These are phyloP conservation scores for Bembecia ichneumoniformis DNA, from an alignment of 2,888 invertebrate species.

Conservation along the genomic window DNA sequence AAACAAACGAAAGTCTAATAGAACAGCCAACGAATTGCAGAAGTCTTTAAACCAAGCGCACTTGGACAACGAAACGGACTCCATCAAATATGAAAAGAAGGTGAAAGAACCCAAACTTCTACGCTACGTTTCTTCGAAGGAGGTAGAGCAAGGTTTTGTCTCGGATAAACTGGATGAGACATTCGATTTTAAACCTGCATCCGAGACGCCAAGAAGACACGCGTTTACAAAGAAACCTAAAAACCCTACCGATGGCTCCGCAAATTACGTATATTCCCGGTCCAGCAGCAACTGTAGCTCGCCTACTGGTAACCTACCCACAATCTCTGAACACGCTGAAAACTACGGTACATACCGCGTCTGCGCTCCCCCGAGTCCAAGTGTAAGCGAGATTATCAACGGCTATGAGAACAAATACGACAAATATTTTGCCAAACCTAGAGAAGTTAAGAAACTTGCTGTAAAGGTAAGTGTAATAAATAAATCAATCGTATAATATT, in stretches of 20 bases:
- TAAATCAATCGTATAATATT: slow-evolving; percentile 29
- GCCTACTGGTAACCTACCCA: slow-evolving; percentile 56
- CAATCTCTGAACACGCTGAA: slow-evolving; percentile 58
- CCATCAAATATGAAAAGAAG: slow-evolving; percentile 58
- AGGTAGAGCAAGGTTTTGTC: slow-evolving; percentile 53
- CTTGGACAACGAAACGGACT: slow-evolving; percentile 60
- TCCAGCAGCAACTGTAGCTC: slow-evolving; percentile 63
- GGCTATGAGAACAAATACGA: slow-evolving; percentile 54
- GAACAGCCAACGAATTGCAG: slow-evolving; percentile 51
- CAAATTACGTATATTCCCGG: slow-evolving; percentile 58
- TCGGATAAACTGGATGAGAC: slow-evolving; percentile 54
- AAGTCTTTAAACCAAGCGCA: slow-evolving; percentile 45
- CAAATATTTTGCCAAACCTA: slow-evolving; percentile 56
- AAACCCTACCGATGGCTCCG: slow-evolving; percentile 56
- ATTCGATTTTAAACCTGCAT: slow-evolving; percentile 49
- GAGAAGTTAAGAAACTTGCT: slow-evolving; percentile 42
- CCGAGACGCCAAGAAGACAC: slow-evolving; percentile 47
- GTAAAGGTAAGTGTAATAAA: slow-evolving; percentile 39
- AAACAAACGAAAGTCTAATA: slow-evolving; percentile 39
- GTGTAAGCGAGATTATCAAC: slow-evolving; percentile 26
- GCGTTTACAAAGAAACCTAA: slow-evolving; percentile 57
- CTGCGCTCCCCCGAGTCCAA: slow-evolving; percentile 17
- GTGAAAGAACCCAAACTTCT: slow-evolving; percentile 54
- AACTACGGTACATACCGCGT: slow-evolving; percentile 51
- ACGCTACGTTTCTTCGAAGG: slow-evolving; percentile 55